Percentiles rank a stretch among this genome's conserved stretches.
These are phyloP conservation scores for Corythucha ciliata DNA, from an alignment of 2,888 invertebrate genomes.

Conservation along the genomic window DNA sequence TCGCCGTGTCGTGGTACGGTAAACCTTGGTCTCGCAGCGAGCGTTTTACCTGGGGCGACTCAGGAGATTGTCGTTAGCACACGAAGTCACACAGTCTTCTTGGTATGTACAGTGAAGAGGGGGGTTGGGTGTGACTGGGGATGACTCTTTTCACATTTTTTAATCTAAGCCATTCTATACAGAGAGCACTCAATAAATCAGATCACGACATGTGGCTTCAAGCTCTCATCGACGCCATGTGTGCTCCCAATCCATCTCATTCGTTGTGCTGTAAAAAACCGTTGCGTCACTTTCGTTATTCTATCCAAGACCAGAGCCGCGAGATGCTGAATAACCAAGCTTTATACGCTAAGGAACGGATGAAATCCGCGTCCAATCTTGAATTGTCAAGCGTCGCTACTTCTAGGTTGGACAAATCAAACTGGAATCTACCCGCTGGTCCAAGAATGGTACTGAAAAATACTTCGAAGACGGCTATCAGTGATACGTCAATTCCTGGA, in stretches of 20 bases:
- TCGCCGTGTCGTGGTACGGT: conserved; percentile 48
- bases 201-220: conserved; percentile 48
- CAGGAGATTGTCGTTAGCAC: conserved; percentile 44
- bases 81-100: conserved; percentile 42
- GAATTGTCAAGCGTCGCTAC: neutral
- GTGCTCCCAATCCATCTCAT: conserved; percentile 31
- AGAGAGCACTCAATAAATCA: conserved; percentile 44
- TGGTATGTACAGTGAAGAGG: conserved; percentile 39
- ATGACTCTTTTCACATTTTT: neutral
- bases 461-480: conserved; percentile 36
- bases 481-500: conserved; percentile 40
- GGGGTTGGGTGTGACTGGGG: neutral
- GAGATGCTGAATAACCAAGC: conserved; percentile 9
- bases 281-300: conserved; percentile 31
- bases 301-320: no score
- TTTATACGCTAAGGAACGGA: neutral
- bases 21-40: conserved; percentile 44
- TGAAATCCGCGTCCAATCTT: neutral
- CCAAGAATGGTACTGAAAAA: no score
- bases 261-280: conserved; percentile 29
- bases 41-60: conserved; percentile 40
- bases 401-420: neutral
- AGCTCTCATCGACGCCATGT: conserved; percentile 44
- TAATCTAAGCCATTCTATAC: conserved; percentile 3
- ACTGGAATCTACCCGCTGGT: no score